Evolutionary conservation across 2,113 vertebrate species (phyloP).

Genomic region (Ammospiza nelsoni): DNA sequence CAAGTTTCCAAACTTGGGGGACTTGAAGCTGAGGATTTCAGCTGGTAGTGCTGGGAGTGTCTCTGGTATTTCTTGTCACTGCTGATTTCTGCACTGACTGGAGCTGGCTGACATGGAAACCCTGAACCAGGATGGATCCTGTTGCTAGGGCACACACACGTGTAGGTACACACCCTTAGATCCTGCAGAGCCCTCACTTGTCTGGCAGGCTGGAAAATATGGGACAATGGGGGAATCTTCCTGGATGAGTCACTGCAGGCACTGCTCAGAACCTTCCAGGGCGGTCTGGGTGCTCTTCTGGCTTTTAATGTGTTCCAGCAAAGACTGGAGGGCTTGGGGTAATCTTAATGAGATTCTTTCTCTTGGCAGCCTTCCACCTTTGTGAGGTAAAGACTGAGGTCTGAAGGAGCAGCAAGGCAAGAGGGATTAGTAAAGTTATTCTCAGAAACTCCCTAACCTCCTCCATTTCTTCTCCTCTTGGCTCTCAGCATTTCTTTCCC

Average conservation of each 20-base stretch:
- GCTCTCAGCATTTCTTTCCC: conserved; percentile 10
- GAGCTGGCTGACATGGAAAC: background rate
- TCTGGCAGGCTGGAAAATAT: conserved; percentile 35
- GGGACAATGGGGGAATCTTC: conserved; percentile 52
- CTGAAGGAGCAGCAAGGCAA: background rate
- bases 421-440: conserved; percentile 6
- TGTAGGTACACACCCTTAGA: background rate
- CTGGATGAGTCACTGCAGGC: conserved; percentile 55
- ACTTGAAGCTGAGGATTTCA: background rate
- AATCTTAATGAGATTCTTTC: conserved; percentile 1
- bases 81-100: background rate
- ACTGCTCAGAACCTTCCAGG: background rate
- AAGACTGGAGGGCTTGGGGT: background rate
- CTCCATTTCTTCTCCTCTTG: conserved; percentile 20
- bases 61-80: background rate
- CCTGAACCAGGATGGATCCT: background rate
- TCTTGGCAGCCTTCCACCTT: conserved; percentile 34
- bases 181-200: background rate
- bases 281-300: conserved; percentile 7
- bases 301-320: background rate
- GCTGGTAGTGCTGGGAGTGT: background rate
- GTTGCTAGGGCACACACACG: conserved; percentile 7
- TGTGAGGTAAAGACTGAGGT: conserved; percentile 29
- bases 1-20: background rate
- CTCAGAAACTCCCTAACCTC: conserved; percentile 8